Evolutionary conservation across 2,113 vertebrate species (phyloP).

Genomic region (Cyphomyrus plagiostoma): DNA sequence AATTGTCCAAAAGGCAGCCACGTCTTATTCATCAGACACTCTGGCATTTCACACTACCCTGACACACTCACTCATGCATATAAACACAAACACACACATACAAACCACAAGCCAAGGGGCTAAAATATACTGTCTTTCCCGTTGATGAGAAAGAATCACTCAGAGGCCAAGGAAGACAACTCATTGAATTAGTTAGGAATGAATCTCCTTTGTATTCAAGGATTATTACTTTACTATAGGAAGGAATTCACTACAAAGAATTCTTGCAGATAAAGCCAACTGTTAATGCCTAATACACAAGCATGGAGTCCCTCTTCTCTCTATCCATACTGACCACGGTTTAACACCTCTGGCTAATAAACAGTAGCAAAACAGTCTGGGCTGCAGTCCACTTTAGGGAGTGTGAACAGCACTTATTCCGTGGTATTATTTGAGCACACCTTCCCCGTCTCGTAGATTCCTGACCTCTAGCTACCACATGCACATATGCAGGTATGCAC

Average conservation of each 20-base stretch:
- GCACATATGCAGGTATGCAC: background rate
- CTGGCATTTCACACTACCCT: background rate
- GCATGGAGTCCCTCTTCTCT: background rate
- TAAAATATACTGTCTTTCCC: background rate
- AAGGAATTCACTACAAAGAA: background rate
- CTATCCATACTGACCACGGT: background rate
- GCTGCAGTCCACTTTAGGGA: background rate
- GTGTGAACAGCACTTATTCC: background rate
- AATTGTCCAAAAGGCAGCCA: background rate
- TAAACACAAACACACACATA: background rate
- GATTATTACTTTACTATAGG: background rate
- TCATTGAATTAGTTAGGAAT: background rate
- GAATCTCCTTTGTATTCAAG: background rate
- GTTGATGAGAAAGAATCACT: background rate
- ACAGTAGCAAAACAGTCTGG: background rate
- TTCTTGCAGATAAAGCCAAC: background rate
- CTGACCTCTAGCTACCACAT: background rate
- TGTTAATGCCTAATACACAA: background rate
- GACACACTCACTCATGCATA: background rate
- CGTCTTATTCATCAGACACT: slow-evolving; percentile 8
- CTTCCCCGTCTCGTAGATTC: background rate
- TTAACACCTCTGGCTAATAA: background rate
- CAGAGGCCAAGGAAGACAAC: background rate
- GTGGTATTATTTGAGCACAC: background rate
- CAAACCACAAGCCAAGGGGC: background rate